Percentiles rank a stretch among this genome's conserved stretches.
phyloP scores from a whole-genome alignment of 2,888 invertebrate genomes.

The Cybosia mesomella region DNA sequence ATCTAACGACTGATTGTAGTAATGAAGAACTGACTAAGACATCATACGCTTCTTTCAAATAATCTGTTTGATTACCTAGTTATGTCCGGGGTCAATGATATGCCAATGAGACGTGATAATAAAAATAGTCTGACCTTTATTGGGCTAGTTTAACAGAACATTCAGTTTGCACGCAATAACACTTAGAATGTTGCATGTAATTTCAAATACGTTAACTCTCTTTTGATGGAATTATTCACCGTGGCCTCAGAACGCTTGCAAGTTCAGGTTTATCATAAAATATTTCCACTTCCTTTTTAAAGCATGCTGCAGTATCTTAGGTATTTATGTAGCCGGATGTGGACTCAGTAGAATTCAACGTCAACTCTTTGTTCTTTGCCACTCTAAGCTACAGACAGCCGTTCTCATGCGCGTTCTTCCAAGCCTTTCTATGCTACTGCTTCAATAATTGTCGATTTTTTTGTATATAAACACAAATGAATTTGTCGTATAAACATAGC shows the following conservation, averaged over 20 bases:
- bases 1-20: neutral
- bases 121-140: neutral
- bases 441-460: too few species aligned
- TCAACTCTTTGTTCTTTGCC: too few species aligned
- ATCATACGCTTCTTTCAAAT: neutral
- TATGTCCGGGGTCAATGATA: constrained; percentile 1
- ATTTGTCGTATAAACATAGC: too few species aligned
- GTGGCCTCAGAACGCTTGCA: too few species aligned
- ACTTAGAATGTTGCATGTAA: neutral
- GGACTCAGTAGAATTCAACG: too few species aligned
- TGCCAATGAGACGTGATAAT: neutral
- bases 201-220: neutral
- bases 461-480: too few species aligned
- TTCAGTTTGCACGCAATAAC: neutral
- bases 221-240: neutral
- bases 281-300: neutral
- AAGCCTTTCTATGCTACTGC: too few species aligned
- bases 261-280: neutral
- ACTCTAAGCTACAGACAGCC: too few species aligned
- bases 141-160: neutral
- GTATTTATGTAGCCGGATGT: too few species aligned
- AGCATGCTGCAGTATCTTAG: neutral
- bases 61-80: neutral
- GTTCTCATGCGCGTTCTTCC: too few species aligned
- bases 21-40: neutral